These are phyloP conservation scores for Pterophyllum scalare DNA, from an alignment of 2,113 vertebrate genomes.

Conservation along the genomic window DNA sequence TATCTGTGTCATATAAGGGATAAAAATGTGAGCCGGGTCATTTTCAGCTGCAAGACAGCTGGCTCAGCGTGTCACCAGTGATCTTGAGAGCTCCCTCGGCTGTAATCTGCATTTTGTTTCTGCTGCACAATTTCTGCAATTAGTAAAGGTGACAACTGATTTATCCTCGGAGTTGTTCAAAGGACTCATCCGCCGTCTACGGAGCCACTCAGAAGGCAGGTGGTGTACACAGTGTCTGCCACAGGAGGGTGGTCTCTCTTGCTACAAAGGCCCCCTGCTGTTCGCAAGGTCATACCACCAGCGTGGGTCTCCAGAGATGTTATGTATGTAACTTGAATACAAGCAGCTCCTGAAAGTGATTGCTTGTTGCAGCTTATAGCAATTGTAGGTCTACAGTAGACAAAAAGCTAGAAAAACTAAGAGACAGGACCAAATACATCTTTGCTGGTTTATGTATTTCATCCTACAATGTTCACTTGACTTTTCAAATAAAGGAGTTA, in stretches of 20 bases:
- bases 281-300: constrained; percentile 37
- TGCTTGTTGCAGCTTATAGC: background rate
- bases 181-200: background rate
- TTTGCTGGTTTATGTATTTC: background rate
- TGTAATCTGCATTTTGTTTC: constrained; percentile 25
- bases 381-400: background rate
- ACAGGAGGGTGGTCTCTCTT: constrained; percentile 9
- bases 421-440: background rate
- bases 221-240: background rate
- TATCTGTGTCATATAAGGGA: background rate
- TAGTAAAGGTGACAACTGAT: constrained; percentile 10
- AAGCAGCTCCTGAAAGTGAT: background rate
- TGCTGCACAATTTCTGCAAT: background rate
- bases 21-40: background rate
- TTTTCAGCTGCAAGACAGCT: background rate
- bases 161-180: constrained; percentile 9
- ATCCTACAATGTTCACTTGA: background rate
- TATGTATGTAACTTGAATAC: background rate
- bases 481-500: background rate
- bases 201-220: background rate
- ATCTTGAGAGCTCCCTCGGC: background rate
- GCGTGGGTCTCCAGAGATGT: background rate
- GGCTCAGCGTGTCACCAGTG: background rate
- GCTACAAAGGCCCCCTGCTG: constrained; percentile 7
- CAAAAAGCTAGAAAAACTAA: background rate